Evolutionary conservation across 2,888 invertebrate species (phyloP), one percentile per base, ranked within the genome.

Genomic region (Andrena haemorrhoa): DNA sequence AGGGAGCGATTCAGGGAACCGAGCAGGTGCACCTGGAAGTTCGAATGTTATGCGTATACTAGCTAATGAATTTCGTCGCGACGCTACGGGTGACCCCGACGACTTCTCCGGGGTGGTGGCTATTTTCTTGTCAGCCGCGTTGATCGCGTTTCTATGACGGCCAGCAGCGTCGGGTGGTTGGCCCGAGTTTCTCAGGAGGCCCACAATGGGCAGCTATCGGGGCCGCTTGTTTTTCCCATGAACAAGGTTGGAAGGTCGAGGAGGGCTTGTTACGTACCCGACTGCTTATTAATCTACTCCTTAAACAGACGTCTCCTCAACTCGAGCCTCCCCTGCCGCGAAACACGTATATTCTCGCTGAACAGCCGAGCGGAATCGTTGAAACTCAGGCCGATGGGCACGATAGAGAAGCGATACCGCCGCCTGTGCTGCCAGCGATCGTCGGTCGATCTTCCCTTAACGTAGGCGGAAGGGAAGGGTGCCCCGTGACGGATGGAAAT

Each of bases 241-340:
- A 68, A 75, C 73, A 75, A 71, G 82, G 83, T 82, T 63, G 74
- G 58, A 78, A 71, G 71, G 76, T 70, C 41, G 69, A 16, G 64
- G 58, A 83, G 83, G 70, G 82, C 78, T 78, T 53, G 77, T 77
- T 83, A 70, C 75, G 60, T 82, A 82, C 75, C 74, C 74, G 66
- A 71, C 74, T 64, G 83, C 83, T 82, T 83, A 82, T 83, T 83
- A 83, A 82, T 82, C 82, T 65, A 66, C 65, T 72, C 82, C 74
- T 71, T 74, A 82, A 78, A 78, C 82, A 68, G 73, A 51, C 75
- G 75, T 63, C 82, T 41, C 65, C 66, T 71, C 78, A 66, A 71
- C 51, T 72, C 66, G 26, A 10, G 12, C 23, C 61, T 75, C 66
- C 71, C 68, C 69, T 69, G 47, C 23, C 63, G 6, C 63, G 68